Evolutionary conservation across 2,797 vertebrate genomes (phyloP).

Genomic region (Bradypodion ventrale): DNA sequence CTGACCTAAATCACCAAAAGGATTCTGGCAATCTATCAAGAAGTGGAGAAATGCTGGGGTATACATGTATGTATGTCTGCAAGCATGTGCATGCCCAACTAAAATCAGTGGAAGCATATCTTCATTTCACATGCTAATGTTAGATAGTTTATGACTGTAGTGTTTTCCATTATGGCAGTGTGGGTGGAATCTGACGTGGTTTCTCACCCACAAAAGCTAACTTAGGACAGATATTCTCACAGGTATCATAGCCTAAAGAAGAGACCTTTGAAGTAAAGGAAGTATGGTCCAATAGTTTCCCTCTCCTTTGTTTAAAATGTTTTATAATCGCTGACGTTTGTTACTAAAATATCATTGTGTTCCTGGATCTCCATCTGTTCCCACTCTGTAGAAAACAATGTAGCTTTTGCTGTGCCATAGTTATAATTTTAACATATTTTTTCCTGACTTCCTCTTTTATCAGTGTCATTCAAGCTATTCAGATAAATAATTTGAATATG

Average conservation of each 20-base stretch:
- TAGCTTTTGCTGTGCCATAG: neutral
- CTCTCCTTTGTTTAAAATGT: neutral
- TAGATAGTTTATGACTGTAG: neutral
- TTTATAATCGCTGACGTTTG: neutral
- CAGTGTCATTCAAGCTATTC: neutral
- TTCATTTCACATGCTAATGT: too few species aligned
- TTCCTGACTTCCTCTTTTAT: neutral
- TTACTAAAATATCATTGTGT: slow-evolving; percentile 37
- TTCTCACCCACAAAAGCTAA: neutral
- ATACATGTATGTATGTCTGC: too few species aligned
- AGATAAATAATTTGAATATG: slow-evolving; percentile 12
- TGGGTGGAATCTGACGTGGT: neutral
- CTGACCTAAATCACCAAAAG: too few species aligned
- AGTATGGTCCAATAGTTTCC: neutral
- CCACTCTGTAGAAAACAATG: slow-evolving; percentile 2
- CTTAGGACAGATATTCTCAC: neutral
- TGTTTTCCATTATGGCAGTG: neutral
- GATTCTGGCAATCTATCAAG: neutral
- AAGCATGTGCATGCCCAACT: neutral
- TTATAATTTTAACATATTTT: slow-evolving; percentile 27
- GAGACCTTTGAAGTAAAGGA: neutral
- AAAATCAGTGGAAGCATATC: neutral
- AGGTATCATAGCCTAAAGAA: neutral
- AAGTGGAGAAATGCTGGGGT: too few species aligned
- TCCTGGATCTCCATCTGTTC: slow-evolving; percentile 29